Conservation (phyloP, 2,888 invertebrate genomes). For the Tinea pellionella region DNA sequence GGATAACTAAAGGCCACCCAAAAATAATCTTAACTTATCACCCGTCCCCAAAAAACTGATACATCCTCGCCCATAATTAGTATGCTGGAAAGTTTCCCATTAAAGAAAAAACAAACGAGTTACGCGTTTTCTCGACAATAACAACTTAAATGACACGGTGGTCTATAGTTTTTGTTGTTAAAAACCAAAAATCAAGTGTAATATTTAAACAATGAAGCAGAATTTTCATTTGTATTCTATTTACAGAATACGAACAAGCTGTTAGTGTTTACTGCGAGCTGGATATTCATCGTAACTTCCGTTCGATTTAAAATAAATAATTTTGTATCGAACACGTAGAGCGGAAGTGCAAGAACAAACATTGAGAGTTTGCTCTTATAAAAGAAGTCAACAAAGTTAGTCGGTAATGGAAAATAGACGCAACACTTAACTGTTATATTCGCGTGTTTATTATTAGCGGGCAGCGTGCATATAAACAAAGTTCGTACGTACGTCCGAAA, state of each 20-base stretch:
- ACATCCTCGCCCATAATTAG: background rate
- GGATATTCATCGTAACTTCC: background rate
- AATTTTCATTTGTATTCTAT: too few relatives aligned
- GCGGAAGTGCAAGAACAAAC: constrained; percentile 42
- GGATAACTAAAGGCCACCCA: background rate
- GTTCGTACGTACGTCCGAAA: constrained; percentile 33
- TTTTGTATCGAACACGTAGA: constrained; percentile 16
- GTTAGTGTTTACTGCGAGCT: too few relatives aligned
- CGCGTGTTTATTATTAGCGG: constrained; percentile 60
- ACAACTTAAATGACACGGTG: background rate
- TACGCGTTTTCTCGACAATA: background rate
- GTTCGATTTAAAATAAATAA: background rate
- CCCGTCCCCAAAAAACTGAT: background rate
- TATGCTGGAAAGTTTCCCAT: background rate
- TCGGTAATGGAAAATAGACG: constrained; percentile 37
- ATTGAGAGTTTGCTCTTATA: constrained; percentile 33
- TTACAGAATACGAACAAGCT: too few relatives aligned
- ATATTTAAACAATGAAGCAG: too few relatives aligned
- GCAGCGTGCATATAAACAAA: constrained; percentile 59
- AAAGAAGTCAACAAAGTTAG: constrained; percentile 11
- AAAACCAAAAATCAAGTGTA: too few relatives aligned
- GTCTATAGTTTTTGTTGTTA: too few relatives aligned
- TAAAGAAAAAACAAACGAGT: background rate
- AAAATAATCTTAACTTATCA: background rate
- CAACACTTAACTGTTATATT: constrained; percentile 45